A percentile compares a stretch with the other conserved stretches of the same genome.
Conservation (phyloP, 53 echinoderm and acorn worm genomes). For the Glandiceps talaboti region DNA sequence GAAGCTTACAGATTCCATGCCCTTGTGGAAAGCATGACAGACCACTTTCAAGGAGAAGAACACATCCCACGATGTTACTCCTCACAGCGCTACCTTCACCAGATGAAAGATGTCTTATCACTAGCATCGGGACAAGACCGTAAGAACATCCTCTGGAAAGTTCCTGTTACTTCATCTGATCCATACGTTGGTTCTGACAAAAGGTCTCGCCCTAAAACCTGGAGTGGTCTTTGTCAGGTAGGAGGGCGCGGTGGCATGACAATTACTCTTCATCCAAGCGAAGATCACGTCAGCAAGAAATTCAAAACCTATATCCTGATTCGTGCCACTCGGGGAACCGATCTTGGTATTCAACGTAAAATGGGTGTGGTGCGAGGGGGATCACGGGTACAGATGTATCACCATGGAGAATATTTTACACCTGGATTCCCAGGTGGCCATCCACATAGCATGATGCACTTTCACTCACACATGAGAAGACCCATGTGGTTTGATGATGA, state of each 20-base stretch:
- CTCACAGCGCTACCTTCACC: conserved; percentile 24
- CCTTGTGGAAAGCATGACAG: conserved; percentile 16
- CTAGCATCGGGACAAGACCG: not conserved
- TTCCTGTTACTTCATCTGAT: not conserved
- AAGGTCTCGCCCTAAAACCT: not conserved
- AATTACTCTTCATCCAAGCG: not conserved
- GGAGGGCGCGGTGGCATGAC: not conserved
- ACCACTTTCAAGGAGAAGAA: conserved; percentile 28
- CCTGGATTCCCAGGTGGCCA: not conserved
- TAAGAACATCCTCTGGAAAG: not conserved
- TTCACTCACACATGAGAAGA: no score
- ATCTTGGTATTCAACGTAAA: not conserved
- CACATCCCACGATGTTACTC: conserved; percentile 21
- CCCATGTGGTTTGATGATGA: no score
- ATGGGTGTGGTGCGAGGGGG: not conserved
- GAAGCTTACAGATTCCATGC: conserved; percentile 48
- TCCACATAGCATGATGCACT: not conserved
- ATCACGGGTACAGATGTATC: not conserved
- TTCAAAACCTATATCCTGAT: not conserved
- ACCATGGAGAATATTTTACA: not conserved
- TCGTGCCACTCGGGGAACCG: not conserved
- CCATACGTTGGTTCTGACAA: not conserved
- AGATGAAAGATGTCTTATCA: not conserved
- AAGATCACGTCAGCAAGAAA: not conserved
- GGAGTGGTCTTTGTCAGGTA: not conserved